Base-by-base conservation (phyloP, 2,888 invertebrate species). In the Iphiclides podalirius region DNA sequence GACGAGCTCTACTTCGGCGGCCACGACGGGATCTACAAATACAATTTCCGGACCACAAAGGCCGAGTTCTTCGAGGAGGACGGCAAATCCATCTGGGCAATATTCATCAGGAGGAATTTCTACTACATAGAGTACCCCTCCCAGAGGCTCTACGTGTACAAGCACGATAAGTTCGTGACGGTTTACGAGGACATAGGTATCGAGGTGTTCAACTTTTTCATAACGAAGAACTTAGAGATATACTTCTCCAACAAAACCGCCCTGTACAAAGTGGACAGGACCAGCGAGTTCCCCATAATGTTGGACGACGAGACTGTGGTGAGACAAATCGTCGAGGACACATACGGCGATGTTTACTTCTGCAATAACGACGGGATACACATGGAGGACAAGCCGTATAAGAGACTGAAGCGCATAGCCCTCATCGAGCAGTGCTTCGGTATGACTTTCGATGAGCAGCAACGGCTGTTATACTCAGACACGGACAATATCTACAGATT, bases 1-100 rank as follows among this genome's bases (percentile, higher is more conserved):
- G 85, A 86, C n/a, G 82, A 83, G 20, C 66, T 86, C 1, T 86
- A 80, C 51, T 74, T 86, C 33, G 86, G 86, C 0, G 86, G 85
- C 0, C 82, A 86, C 36, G 72, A 83, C n/a, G 86, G 86, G 0
- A 80, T 86, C 2, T 86, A 82, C 56, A 82, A 79, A 58, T 85
- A 81, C 52, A 82, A 82, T 45, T 83, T 82, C 49, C 47, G 79
- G 1, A 75, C 73, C 0, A 75, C 71, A 55, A 37, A 61, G 14
- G 86, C 82, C 0, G 80, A 82, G 6, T 82, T 71, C 45, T 86
- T 82, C 55, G 74, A 72, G 0, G 84, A 83, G 64, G 65, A 73
- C 52, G 82, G 80, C 1, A 80, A 72, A 47, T 83, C 83, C 1
- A 75, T 86, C 3, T 86, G 86, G 85, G 71, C 64, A 0, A 34